Percentiles rank a stretch among this genome's conserved stretches.
phyloP scores from a whole-genome alignment of 2,113 vertebrate genomes.

The Pomatostomus ruficeps region DNA sequence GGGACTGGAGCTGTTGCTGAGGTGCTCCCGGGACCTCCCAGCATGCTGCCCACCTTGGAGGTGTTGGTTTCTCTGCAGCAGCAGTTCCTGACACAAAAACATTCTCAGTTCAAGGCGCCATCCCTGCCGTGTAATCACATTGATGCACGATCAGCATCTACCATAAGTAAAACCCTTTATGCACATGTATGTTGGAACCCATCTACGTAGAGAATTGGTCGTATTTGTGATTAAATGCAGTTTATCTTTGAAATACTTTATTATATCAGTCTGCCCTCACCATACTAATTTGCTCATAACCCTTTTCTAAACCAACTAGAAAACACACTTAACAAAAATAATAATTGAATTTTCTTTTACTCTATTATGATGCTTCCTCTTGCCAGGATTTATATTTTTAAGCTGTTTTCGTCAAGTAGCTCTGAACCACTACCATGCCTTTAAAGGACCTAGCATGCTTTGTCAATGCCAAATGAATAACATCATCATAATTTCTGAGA shows the following conservation, averaged over 20 bases:
- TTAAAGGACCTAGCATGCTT: background rate
- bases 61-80: background rate
- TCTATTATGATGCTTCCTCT: background rate
- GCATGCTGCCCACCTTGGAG: background rate
- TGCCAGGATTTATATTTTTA: background rate
- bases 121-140: background rate
- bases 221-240: background rate
- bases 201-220: background rate
- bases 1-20: accelerated
- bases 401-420: background rate
- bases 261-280: background rate
- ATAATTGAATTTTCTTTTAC: background rate
- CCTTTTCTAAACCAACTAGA: background rate
- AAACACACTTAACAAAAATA: background rate
- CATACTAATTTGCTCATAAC: background rate
- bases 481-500: background rate
- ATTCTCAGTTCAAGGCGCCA: background rate
- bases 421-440: background rate
- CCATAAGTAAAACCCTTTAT: background rate
- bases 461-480: background rate
- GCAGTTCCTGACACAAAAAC: background rate
- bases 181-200: background rate
- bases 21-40: background rate
- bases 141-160: background rate
- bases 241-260: background rate